These are phyloP conservation scores for Drepanosiphum platanoidis DNA, from an alignment of 2,888 invertebrate species.

Conservation along the genomic window DNA sequence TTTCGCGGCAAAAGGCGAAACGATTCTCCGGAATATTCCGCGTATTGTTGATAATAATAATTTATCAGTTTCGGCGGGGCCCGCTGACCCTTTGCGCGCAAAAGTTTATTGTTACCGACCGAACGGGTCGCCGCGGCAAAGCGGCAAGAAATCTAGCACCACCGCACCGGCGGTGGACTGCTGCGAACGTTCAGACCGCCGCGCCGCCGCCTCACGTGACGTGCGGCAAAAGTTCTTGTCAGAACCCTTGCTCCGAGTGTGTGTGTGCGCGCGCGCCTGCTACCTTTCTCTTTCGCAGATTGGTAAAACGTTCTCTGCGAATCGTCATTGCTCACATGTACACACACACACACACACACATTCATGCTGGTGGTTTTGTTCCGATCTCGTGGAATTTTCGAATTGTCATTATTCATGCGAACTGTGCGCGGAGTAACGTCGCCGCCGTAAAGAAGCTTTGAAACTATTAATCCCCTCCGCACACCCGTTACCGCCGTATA, in stretches of 20 bases:
- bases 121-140: neutral
- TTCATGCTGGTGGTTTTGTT: conserved; percentile 5
- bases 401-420: conserved; percentile 50
- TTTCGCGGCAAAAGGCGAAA: neutral
- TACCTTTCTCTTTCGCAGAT: too few relatives aligned
- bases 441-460: conserved; percentile 24
- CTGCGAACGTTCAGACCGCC: neutral
- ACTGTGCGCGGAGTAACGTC: neutral
- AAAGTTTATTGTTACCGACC: conserved; percentile 50
- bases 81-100: conserved; percentile 27
- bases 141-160: conserved; percentile 41
- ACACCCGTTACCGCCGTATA: neutral
- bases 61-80: conserved; percentile 44
- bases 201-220: neutral
- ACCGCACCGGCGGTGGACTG: neutral
- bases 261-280: neutral
- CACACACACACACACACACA: neutral
- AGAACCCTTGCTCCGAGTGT: neutral
- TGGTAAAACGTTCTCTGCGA: neutral
- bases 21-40: conserved; percentile 7
- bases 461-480: conserved; percentile 43
- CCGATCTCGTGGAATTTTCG: conserved; percentile 17
- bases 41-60: conserved; percentile 45
- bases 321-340: neutral
- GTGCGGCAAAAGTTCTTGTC: conserved; percentile 41